phyloP scores from a whole-genome alignment of 2,888 invertebrate genomes.

The Alloplasta piceator region DNA sequence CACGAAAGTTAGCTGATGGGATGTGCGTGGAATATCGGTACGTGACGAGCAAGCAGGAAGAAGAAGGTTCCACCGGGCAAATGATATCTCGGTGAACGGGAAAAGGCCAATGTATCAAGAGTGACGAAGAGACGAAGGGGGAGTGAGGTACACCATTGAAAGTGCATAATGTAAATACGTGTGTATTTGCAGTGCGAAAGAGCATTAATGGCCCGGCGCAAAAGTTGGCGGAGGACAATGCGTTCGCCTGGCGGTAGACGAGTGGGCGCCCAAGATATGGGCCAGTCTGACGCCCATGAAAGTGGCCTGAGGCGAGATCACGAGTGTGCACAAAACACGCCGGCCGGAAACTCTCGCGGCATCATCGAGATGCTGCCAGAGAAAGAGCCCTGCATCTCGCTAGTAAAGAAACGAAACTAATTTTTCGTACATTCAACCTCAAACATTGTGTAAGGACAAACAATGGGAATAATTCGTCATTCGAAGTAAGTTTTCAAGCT shows the following conservation, averaged over 20 bases:
- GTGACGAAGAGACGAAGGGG: slow-evolving; percentile 25
- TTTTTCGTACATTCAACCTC: slow-evolving; percentile 6
- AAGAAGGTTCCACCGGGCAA: slow-evolving; percentile 30
- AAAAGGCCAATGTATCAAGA: slow-evolving; percentile 43
- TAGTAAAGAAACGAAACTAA: slow-evolving; percentile 22
- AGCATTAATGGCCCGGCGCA: slow-evolving; percentile 79
- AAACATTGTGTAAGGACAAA: not conserved
- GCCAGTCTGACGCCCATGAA: slow-evolving; percentile 74
- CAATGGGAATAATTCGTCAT: not conserved
- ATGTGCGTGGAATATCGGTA: slow-evolving; percentile 27
- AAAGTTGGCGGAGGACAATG: slow-evolving; percentile 78
- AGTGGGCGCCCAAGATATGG: slow-evolving; percentile 80
- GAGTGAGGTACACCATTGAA: slow-evolving; percentile 28
- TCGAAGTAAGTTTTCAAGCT: not conserved
- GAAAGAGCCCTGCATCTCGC: slow-evolving; percentile 32
- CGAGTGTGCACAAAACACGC: slow-evolving; percentile 34
- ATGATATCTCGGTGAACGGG: slow-evolving; percentile 54
- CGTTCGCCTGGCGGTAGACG: slow-evolving; percentile 70
- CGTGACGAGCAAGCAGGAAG: slow-evolving; percentile 55
- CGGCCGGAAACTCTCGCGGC: slow-evolving; percentile 64
- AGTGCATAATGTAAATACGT: slow-evolving; percentile 1
- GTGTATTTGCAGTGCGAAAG: slow-evolving; percentile 68
- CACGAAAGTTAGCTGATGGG: slow-evolving; percentile 17
- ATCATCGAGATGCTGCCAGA: slow-evolving; percentile 42
- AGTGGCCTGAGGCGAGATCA: slow-evolving; percentile 56